Evolutionary conservation across 2,797 vertebrate genomes (phyloP).

Genomic region (Lophotriccus pileatus): DNA sequence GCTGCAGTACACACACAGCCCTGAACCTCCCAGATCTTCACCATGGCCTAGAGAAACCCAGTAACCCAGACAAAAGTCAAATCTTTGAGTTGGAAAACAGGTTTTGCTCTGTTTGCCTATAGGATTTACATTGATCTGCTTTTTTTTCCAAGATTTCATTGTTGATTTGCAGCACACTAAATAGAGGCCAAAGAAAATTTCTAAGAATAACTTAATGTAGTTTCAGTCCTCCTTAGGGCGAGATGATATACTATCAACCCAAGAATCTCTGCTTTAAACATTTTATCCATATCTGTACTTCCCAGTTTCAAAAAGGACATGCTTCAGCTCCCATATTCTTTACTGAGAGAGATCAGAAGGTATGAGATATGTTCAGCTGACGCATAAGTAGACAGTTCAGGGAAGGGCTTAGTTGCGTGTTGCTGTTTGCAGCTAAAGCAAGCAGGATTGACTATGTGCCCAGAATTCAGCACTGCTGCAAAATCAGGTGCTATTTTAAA

Average conservation of each 20-base stretch:
- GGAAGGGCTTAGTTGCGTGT: neutral
- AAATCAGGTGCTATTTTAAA: neutral
- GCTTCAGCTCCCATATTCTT: neutral
- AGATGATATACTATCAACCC: neutral
- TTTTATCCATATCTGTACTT: neutral
- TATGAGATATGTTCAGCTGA: neutral
- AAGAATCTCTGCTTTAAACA: neutral
- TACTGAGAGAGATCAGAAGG: neutral
- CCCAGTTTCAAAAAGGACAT: neutral
- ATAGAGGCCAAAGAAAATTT: neutral
- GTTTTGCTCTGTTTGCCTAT: neutral
- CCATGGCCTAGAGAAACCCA: neutral
- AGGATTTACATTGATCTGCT: neutral
- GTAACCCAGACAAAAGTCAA: neutral
- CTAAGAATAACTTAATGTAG: neutral
- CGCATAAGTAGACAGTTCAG: neutral
- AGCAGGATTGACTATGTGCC: neutral
- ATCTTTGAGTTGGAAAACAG: neutral
- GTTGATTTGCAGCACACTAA: neutral
- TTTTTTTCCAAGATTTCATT: neutral
- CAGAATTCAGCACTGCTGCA: neutral
- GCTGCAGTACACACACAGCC: neutral
- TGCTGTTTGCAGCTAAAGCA: neutral
- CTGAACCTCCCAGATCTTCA: neutral
- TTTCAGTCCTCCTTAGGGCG: neutral